phyloP scores from a whole-genome alignment of 1,140 invertebrate species.

The Aphelinus certus region DNA sequence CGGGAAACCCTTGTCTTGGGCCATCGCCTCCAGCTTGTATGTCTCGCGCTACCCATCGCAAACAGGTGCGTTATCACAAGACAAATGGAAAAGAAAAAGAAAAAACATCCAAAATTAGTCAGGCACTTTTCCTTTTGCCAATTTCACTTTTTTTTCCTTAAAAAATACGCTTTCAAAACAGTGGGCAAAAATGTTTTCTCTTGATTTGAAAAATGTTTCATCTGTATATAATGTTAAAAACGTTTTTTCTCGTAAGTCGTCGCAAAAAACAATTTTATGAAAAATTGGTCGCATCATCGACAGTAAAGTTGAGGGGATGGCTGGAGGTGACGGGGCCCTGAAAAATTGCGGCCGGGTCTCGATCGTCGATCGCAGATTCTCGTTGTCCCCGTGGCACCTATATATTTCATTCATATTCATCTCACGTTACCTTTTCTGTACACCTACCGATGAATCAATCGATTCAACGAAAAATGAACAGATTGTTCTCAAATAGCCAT shows the following conservation, averaged over 20 bases:
- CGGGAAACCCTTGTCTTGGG: conserved; percentile 94
- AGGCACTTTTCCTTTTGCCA: conserved; percentile 35
- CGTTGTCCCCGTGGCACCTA: conserved; percentile 53
- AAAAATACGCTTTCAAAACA: not conserved
- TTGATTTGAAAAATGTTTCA: conserved; percentile 9
- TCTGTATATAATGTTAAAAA: conserved; percentile 19
- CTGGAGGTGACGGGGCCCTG: conserved; percentile 49
- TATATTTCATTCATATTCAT: conserved; percentile 40
- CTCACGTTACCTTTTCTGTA: conserved; percentile 5
- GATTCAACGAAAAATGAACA: too few species aligned
- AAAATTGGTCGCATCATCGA: conserved; percentile 34
- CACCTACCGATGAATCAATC: not conserved
- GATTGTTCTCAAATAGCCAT: too few species aligned
- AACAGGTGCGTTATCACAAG: conserved; percentile 53
- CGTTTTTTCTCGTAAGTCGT: conserved; percentile 36
- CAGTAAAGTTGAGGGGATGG: conserved; percentile 35
- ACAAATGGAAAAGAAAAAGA: conserved; percentile 73
- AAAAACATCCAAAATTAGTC: conserved; percentile 72
- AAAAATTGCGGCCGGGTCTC: conserved; percentile 44
- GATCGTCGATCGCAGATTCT: conserved; percentile 48
- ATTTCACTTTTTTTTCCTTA: not conserved
- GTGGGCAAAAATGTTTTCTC: not conserved
- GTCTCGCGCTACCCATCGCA: conserved; percentile 86
- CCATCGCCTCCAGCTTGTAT: conserved; percentile 96
- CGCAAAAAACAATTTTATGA: too few species aligned